These are phyloP conservation scores for Mola mola DNA, from an alignment of 2,113 vertebrate genomes.

Conservation along the genomic window DNA sequence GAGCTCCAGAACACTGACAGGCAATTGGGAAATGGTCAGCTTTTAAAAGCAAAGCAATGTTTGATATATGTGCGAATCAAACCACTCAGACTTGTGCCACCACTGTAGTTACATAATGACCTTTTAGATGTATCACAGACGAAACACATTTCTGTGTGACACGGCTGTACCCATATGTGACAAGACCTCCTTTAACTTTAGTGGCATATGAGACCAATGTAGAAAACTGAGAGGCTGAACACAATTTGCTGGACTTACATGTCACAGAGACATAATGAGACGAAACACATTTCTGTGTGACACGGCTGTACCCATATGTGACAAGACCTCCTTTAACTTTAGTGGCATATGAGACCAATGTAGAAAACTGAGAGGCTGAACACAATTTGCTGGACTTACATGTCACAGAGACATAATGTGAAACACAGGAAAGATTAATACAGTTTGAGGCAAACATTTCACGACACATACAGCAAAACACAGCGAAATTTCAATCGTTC, in stretches of 20 bases:
- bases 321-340: no score
- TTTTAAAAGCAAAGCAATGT: constrained; percentile 70
- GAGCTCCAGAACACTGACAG: constrained; percentile 14
- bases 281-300: no score
- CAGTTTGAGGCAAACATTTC: no score
- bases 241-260: no score
- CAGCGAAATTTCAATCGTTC: no score
- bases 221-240: no score
- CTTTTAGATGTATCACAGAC: constrained; percentile 50
- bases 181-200: constrained; percentile 3
- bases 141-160: constrained; percentile 33
- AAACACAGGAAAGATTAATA: constrained; percentile 10
- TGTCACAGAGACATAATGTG: constrained; percentile 16
- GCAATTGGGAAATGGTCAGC: constrained; percentile 52
- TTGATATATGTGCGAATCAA: constrained; percentile 39
- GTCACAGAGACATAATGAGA: no score
- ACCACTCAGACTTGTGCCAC: constrained; percentile 11
- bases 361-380: constrained; percentile 3
- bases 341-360: not conserved
- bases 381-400: constrained; percentile 24
- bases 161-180: constrained; percentile 11
- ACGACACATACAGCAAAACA: no score
- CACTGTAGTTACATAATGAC: constrained; percentile 47
- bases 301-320: no score
- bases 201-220: not conserved